phyloP scores from a whole-genome alignment of 2,888 invertebrate genomes.

The Aphodius granarius region DNA sequence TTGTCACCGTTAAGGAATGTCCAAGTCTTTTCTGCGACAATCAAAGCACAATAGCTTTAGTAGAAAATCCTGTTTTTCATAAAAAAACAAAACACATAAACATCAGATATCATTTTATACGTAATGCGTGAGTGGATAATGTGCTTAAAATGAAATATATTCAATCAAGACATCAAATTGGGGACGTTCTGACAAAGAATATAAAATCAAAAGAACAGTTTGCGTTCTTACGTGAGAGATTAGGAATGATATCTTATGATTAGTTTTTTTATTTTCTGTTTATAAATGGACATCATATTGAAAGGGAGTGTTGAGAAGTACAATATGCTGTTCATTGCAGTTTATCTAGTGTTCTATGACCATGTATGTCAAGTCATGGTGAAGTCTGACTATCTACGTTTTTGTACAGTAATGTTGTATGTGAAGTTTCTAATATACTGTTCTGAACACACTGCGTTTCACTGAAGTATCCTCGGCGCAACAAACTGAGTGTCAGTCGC shows the following conservation, averaged over 20 bases:
- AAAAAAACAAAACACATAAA: neutral
- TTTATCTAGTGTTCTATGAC: no score
- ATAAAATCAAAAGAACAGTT: neutral
- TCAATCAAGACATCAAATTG: neutral
- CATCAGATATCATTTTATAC: neutral
- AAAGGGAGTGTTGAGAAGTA: no score
- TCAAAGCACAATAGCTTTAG: neutral
- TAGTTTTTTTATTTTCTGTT: neutral
- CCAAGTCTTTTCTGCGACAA: neutral
- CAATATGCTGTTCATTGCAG: no score
- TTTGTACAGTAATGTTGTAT: no score
- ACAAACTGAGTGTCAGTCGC: no score
- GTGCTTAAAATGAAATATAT: neutral
- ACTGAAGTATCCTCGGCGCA: no score
- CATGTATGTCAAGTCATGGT: no score
- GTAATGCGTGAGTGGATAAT: neutral
- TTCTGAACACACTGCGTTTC: no score
- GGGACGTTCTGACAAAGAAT: neutral
- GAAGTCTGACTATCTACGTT: no score
- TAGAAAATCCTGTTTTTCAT: neutral
- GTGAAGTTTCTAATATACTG: no score
- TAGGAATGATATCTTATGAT: neutral
- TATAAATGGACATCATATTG: no score
- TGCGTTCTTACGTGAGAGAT: neutral
- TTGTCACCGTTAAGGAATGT: neutral